Evolutionary conservation across 2,888 invertebrate species (phyloP).

Genomic region (Nemoura dubitans): DNA sequence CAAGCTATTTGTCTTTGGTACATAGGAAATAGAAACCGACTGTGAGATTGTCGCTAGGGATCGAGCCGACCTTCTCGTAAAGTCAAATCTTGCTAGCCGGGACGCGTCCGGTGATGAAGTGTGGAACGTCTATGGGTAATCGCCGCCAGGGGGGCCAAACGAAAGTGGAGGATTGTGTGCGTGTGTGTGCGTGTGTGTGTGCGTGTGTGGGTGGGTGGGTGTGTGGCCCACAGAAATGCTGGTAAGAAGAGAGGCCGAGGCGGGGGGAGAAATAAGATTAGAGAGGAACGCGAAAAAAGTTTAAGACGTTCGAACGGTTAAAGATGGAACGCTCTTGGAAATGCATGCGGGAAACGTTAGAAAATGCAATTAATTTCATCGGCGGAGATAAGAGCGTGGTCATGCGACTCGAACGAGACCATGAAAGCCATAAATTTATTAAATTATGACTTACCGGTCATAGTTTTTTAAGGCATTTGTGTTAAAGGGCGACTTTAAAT

Average conservation of each 20-base stretch:
- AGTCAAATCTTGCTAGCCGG: constrained; percentile 9
- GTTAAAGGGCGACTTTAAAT: background rate
- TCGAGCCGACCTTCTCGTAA: background rate
- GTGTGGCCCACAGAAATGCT: background rate
- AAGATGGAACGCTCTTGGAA: background rate
- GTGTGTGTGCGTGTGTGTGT: background rate
- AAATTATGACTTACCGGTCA: background rate
- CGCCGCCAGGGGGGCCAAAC: background rate
- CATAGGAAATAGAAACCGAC: background rate
- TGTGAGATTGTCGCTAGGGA: background rate
- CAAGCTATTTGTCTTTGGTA: constrained; percentile 2
- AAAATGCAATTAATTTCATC: background rate
- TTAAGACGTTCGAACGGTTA: background rate
- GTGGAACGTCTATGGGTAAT: background rate
- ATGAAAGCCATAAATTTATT: background rate
- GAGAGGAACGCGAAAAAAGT: background rate
- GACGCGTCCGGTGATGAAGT: background rate
- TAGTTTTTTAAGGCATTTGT: background rate
- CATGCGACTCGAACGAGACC: background rate
- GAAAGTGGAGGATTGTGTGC: background rate
- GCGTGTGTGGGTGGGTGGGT: background rate
- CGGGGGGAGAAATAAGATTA: constrained; percentile 8
- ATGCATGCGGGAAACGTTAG: background rate
- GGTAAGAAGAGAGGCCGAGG: background rate
- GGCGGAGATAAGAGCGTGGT: background rate